Evolutionary conservation across 2,888 invertebrate genomes (phyloP).

Genomic region (Chrysolina americana): DNA sequence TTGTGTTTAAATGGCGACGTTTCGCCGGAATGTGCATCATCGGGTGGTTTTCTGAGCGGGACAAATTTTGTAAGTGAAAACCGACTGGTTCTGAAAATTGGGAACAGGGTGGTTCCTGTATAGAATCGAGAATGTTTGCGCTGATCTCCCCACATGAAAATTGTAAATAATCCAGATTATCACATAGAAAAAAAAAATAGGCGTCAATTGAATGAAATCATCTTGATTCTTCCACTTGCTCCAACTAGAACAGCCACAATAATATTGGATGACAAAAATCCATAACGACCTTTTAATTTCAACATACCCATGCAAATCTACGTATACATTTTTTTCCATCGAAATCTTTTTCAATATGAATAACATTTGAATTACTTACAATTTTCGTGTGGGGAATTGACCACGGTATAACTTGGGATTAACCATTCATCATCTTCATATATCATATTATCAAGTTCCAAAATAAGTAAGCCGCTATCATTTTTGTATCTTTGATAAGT

Average conservation of each 20-base stretch:
- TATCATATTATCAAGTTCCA: conserved; percentile 35
- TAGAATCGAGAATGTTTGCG: conserved; percentile 17
- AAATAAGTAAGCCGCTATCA: conserved; percentile 59
- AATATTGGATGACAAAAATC: too few relatives aligned
- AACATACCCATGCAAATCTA: too few relatives aligned
- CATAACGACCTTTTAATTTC: too few relatives aligned
- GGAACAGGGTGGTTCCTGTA: conserved; percentile 7
- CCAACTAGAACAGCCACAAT: too few relatives aligned
- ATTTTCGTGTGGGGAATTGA: conserved; percentile 26
- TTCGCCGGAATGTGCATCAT: conserved; percentile 19
- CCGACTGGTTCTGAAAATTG: not conserved
- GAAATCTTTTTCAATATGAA: not conserved
- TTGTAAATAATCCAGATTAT: not conserved
- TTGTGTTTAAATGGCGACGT: conserved; percentile 39
- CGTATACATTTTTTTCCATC: too few relatives aligned
- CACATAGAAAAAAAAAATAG: not conserved
- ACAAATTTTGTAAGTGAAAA: not conserved
- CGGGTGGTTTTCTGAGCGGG: conserved; percentile 13
- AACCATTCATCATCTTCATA: conserved; percentile 34
- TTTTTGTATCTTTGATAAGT: conserved; percentile 55
- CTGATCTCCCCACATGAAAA: not conserved
- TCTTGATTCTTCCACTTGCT: too few relatives aligned
- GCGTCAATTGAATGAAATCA: too few relatives aligned
- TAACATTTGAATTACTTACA: not conserved
- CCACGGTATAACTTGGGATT: conserved; percentile 18